A percentile compares a stretch with the other conserved stretches of the same genome.
Evolutionary conservation across 2,113 vertebrate genomes (phyloP).

Genomic region (Sisor rabdophorus): DNA sequence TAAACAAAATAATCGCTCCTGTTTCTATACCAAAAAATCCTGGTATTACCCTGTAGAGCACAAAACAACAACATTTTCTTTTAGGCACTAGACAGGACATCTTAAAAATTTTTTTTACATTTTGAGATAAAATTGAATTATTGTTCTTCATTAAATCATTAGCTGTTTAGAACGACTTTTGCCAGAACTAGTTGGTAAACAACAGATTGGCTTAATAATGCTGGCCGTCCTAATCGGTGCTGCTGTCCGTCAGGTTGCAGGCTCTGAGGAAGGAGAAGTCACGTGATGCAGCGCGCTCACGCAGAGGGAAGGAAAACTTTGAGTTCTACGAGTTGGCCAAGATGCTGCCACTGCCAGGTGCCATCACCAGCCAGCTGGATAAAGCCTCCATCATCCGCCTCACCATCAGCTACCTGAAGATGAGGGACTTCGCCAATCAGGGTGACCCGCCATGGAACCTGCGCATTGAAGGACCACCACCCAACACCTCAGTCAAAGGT

Average conservation of each 20-base stretch:
- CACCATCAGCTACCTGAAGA: slow-evolving; percentile 99
- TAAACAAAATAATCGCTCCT: slow-evolving; percentile 9
- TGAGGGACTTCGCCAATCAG: slow-evolving; percentile 98
- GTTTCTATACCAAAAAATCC: background rate
- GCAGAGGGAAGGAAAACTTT: slow-evolving; percentile 97
- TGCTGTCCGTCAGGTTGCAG: slow-evolving; percentile 84
- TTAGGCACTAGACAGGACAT: no score
- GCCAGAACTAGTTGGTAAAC: no score
- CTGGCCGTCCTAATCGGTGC: background rate
- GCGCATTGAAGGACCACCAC: slow-evolving; percentile 94
- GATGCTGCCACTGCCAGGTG: slow-evolving; percentile 94
- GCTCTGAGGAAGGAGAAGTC: slow-evolving; percentile 98
- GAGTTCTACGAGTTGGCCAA: slow-evolving; percentile 99
- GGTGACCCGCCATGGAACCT: slow-evolving; percentile 97
- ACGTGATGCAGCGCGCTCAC: slow-evolving; percentile 92
- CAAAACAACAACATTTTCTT: no score
- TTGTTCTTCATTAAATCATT: no score
- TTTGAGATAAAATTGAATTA: no score
- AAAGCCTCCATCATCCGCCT: slow-evolving; percentile 98
- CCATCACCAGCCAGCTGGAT: slow-evolving; percentile 98
- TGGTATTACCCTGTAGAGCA: no score
- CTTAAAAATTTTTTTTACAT: no score
- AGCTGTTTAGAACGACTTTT: no score
- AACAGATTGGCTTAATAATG: no score
- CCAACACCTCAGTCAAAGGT: slow-evolving; percentile 99